Evolutionary conservation across 2,888 invertebrate species (phyloP), one percentile per base, ranked within the genome.

Genomic region (Rhimphoctona megacephalus): DNA sequence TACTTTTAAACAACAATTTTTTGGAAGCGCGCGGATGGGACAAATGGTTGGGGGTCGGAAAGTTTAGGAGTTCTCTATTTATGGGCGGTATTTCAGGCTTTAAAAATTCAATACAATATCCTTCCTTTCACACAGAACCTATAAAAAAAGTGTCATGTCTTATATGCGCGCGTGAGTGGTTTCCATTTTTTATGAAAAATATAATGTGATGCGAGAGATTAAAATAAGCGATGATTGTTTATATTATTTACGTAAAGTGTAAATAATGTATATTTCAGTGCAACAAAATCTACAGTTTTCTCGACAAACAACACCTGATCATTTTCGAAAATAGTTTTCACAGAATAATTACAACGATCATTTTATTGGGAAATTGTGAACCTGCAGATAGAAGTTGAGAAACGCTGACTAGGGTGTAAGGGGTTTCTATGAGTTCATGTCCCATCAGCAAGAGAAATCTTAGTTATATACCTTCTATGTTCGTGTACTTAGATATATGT

Each of bases 331-430:
- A 49, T 7, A 7, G 17, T 17, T 64, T 17, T 19, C 17, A 7
- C 7, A 17, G 43, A 33, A 30, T 2, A 2, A 33, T 30, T 61
- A 30, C 17, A 8, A 64, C 6, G 19, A 17, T 33, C 33, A 33
- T 67, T 14, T 5, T 14, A 14, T 2, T 9, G 11, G 25, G 9
- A 67, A 54, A 81, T 43, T 19, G 17, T 52, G 46, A 33, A 43
- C 39, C 72, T 39, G 79, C 80, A 80, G 85, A 85, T 17, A 30
- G 80, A 69, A 85, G 85, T 87, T 88, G 88, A 87, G 88, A 88
- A 81, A 72, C 88, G 69, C 88, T 88, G 87, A 19, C 57, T 22
- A 52, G 49, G 66, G 19, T 85, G 83, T 81, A 81, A 84, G 72
- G 85, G 87, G 82, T 77, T n/a, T 80, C 54, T 57, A 82, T 80